phyloP scores from a whole-genome alignment of 1,140 invertebrate genomes.

The Rhizoglyphus robini region DNA sequence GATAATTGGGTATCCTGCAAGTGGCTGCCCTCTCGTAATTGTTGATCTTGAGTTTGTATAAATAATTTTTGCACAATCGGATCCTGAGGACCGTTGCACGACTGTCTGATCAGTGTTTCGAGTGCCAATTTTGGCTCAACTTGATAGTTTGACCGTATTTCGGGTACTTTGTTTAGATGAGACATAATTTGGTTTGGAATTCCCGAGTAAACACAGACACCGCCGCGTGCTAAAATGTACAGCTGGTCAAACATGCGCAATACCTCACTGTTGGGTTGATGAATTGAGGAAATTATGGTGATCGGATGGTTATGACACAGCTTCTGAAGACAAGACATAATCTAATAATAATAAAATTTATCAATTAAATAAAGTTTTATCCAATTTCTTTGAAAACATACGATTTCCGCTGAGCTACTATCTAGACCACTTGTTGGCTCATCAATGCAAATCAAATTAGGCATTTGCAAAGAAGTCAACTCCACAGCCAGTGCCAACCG shows the following conservation, averaged over 20 bases:
- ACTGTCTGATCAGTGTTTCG: constrained; percentile 1
- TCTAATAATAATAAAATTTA: too few relatives aligned
- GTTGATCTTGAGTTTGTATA: background rate
- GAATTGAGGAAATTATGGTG: constrained; percentile 11
- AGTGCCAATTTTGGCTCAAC: background rate
- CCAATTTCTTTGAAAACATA: too few relatives aligned
- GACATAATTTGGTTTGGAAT: background rate
- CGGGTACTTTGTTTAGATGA: background rate
- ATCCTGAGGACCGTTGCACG: background rate
- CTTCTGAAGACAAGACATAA: constrained; percentile 48
- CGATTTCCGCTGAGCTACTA: too few relatives aligned
- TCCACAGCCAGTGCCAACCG: too few relatives aligned
- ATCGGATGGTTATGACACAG: background rate
- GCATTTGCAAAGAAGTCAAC: too few relatives aligned
- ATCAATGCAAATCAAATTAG: too few relatives aligned
- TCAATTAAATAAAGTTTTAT: too few relatives aligned
- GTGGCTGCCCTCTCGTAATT: background rate
- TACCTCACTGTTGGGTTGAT: constrained; percentile 15
- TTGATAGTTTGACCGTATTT: background rate
- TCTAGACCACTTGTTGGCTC: too few relatives aligned
- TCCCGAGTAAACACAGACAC: constrained; percentile 3
- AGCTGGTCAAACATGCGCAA: constrained; percentile 16
- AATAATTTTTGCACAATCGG: background rate
- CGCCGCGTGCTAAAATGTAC: constrained; percentile 16
- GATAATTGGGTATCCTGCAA: background rate